Evolutionary conservation across 2,888 invertebrate genomes (phyloP).

Genomic region (Phragmatobia fuliginosa): DNA sequence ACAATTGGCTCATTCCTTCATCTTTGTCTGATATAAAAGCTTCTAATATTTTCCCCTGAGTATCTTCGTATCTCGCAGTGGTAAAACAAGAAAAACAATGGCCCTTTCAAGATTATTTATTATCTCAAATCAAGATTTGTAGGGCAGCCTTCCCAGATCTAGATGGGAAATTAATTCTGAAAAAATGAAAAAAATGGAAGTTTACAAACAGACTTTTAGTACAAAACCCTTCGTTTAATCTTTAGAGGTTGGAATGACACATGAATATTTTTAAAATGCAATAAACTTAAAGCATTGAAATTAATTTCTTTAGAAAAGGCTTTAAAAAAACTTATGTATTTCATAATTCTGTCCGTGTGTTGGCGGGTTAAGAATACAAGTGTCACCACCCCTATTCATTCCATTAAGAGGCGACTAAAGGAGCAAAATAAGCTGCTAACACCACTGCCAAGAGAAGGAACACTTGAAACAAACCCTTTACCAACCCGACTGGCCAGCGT

Average conservation of each 20-base stretch:
- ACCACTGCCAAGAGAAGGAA: too few relatives aligned
- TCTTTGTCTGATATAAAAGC: conserved; percentile 8
- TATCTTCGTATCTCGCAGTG: not conserved
- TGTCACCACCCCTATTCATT: too few relatives aligned
- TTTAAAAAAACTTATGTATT: too few relatives aligned
- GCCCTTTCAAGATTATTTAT: conserved; percentile 12
- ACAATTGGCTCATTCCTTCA: not conserved
- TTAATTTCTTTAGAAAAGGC: too few relatives aligned
- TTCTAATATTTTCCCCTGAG: conserved; percentile 10
- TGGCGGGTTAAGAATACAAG: too few relatives aligned
- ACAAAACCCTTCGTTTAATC: not conserved
- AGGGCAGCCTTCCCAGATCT: conserved; percentile 4
- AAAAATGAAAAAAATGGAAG: not conserved
- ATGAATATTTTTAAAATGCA: not conserved
- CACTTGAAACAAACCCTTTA: too few relatives aligned
- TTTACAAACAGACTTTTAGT: not conserved
- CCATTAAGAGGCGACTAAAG: too few relatives aligned
- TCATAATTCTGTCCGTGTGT: too few relatives aligned
- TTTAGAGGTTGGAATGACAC: not conserved
- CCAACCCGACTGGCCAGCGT: too few relatives aligned
- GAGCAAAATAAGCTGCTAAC: too few relatives aligned
- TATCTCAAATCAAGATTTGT: conserved; percentile 14
- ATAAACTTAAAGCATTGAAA: not conserved
- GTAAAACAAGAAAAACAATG: conserved; percentile 7
- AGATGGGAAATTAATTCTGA: conserved; percentile 5